Conservation (phyloP, 2,888 invertebrate genomes). For the Chrysolina oricalcia region DNA sequence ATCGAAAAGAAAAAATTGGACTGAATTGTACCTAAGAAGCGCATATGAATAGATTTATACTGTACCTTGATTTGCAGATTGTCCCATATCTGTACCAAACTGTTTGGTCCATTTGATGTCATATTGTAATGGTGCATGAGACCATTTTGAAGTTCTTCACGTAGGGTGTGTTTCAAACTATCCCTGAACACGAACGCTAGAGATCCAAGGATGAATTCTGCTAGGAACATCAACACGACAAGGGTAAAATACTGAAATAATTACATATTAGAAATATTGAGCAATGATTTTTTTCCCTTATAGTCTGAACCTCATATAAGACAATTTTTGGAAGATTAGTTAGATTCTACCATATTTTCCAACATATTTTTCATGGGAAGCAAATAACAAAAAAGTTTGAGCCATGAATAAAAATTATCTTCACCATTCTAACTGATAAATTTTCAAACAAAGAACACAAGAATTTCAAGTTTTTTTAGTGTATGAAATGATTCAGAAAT, state of each 20-base stretch:
- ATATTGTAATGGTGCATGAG: constrained; percentile 80
- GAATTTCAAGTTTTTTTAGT: no score
- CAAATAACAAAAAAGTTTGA: no score
- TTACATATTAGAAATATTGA: constrained; percentile 37
- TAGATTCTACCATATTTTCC: no score
- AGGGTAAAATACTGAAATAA: constrained; percentile 84
- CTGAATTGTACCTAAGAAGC: no score
- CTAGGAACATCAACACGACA: constrained; percentile 83
- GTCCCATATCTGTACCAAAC: constrained; percentile 84
- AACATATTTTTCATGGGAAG: no score
- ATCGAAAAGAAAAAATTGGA: no score
- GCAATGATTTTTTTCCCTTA: neutral
- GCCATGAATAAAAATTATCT: no score
- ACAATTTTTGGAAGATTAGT: no score
- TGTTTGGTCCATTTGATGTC: constrained; percentile 74
- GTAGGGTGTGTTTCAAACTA: constrained; percentile 78
- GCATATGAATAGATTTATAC: neutral
- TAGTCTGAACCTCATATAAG: no score
- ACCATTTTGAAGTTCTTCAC: constrained; percentile 79
- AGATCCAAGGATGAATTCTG: constrained; percentile 84
- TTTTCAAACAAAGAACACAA: no score
- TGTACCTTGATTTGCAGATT: constrained; percentile 79
- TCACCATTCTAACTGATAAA: no score
- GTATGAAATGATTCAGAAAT: no score
- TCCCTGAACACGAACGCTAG: constrained; percentile 85